Conservation (phyloP, 2,113 vertebrate genomes). For the Leptodactylus fuscus region DNA sequence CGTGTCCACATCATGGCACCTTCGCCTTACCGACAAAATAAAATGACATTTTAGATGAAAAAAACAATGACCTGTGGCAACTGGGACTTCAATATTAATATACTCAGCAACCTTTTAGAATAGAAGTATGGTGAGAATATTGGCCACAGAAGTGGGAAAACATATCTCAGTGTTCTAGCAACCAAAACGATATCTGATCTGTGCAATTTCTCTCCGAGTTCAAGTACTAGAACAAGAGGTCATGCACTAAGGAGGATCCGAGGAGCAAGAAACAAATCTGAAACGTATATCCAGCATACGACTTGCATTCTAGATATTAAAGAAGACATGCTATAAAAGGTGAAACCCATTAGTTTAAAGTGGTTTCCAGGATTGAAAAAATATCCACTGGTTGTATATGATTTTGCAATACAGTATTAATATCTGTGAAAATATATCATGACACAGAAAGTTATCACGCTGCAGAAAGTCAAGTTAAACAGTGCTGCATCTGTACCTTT, state of each 20-base stretch:
- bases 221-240: slow-evolving; percentile 21
- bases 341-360: too few relatives aligned
- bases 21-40: too few relatives aligned
- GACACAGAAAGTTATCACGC: too few relatives aligned
- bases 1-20: too few relatives aligned
- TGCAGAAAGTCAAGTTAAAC: too few relatives aligned
- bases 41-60: too few relatives aligned
- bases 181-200: slow-evolving; percentile 39
- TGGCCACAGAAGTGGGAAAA: slow-evolving; percentile 1
- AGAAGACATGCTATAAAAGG: too few relatives aligned
- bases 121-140: neutral
- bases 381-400: too few relatives aligned
- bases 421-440: too few relatives aligned
- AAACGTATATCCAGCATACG: neutral
- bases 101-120: neutral
- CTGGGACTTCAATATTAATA: neutral
- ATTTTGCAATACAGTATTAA: too few relatives aligned
- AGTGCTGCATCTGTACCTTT: too few relatives aligned
- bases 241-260: neutral
- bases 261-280: neutral
- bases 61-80: neutral
- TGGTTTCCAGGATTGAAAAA: too few relatives aligned
- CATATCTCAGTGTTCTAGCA: slow-evolving; percentile 5
- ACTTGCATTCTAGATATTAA: neutral
- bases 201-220: slow-evolving; percentile 3